phyloP scores from a whole-genome alignment of 2,113 vertebrate genomes.

The Meleagris gallopavo region DNA sequence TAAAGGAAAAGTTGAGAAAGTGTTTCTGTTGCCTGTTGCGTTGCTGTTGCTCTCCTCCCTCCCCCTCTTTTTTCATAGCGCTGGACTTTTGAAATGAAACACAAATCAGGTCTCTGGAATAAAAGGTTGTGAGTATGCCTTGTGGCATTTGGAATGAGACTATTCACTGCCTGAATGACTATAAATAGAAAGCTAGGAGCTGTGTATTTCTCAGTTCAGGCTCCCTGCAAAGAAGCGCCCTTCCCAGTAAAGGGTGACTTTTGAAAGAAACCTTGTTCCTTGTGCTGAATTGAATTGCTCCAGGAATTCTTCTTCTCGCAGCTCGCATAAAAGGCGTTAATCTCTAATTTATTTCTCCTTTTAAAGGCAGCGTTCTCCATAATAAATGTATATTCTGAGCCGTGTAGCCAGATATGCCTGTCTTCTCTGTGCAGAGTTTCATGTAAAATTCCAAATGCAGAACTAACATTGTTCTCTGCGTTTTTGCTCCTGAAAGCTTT shows the following conservation, averaged over 20 bases:
- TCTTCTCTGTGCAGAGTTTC: conserved; percentile 24
- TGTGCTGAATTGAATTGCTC: conserved; percentile 71
- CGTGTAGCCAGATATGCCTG: background rate
- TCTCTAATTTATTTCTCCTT: conserved; percentile 69
- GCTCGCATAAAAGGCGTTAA: conserved; percentile 49
- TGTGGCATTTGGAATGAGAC: conserved; percentile 82
- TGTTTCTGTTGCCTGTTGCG: background rate
- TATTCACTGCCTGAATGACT: conserved; percentile 84
- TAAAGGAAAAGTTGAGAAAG: background rate
- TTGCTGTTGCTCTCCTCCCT: background rate
- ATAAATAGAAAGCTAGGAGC: conserved; percentile 80
- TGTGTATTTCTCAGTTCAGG: conserved; percentile 61
- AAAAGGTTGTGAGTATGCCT: conserved; percentile 79
- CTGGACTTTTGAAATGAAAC: conserved; percentile 76
- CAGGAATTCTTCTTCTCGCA: conserved; percentile 53
- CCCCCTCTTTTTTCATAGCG: background rate
- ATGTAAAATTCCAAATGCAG: background rate
- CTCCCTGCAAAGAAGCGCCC: conserved; percentile 68
- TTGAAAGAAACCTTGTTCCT: conserved; percentile 76
- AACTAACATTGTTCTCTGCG: conserved; percentile 38
- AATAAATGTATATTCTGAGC: conserved; percentile 43
- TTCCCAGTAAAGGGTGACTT: conserved; percentile 72
- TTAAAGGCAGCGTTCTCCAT: conserved; percentile 17
- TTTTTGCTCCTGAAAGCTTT: conserved; percentile 70
- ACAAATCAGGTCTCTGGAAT: conserved; percentile 79